Evolutionary conservation across 2,888 invertebrate genomes (phyloP), one percentile per base, ranked within the genome.

Genomic region (Melieria picta): DNA sequence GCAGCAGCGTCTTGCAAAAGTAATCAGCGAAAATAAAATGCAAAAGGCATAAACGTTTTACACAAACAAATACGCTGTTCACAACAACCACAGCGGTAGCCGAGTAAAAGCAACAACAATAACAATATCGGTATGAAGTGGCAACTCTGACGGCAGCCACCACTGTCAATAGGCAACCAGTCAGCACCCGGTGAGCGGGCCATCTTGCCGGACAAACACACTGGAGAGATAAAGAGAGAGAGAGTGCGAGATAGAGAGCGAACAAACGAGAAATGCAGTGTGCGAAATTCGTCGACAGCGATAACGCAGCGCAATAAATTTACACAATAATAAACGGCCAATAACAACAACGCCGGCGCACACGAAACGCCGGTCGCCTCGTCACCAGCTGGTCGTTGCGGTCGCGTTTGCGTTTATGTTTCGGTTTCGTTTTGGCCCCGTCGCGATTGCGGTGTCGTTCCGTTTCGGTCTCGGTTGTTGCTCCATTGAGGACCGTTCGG

Each of bases 31-130:
- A 56, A 64, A 66, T 43, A 76, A 79, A 80, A 73, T 52, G 65
- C 60, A 60, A 71, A 64, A 61, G 4, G 16, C 74, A 75, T 63
- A 63, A 47, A 47, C 50, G 9, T 50, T 11, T 50, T 13, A 52
- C 5, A 52, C 0, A 52, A 5, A 52, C 7, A 52, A 5, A 52
- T 7, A 5, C 0, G 6, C 52, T 52, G 10, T 9, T n/a, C 6
- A 30, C 30, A 30, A 30, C 30, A 30, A 30, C 30, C 30, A 30
- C 30, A 30, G 30, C 30, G 30, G 1, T 30, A 30, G 30, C 30
- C 30, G 30, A 30, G 30, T 30, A 30, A 30, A 73, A 74, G 69
- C 62, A 78, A 72, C 72, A 79, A 76, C 48, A 61, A 47, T 62
- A 64, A 65, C 5, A 16, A 16, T 16, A 30, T 30, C 30, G 30